phyloP scores from a whole-genome alignment of 2,113 vertebrate genomes.

The Atractosteus spatula region DNA sequence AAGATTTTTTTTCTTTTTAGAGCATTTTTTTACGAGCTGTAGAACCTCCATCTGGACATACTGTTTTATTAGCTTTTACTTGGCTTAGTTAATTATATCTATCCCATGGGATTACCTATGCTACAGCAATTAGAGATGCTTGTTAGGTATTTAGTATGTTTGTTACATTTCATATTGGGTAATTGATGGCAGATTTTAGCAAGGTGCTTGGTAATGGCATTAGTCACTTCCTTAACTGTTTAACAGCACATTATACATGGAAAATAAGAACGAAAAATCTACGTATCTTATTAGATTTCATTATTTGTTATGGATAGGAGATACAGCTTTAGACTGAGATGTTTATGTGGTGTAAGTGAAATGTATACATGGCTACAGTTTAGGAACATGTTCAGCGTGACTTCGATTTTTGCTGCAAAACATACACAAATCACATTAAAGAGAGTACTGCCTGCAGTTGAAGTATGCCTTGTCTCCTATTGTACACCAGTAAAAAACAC shows the following conservation, averaged over 20 bases:
- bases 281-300: slow-evolving; percentile 8
- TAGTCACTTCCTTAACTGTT: slow-evolving; percentile 23
- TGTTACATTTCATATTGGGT: slow-evolving; percentile 30
- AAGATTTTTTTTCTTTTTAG: slow-evolving; percentile 40
- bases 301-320: slow-evolving; percentile 14
- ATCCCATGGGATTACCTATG: slow-evolving; percentile 25
- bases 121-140: slow-evolving; percentile 25
- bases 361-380: no score
- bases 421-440: no score
- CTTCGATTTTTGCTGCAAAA: no score
- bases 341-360: no score
- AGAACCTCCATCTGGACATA: slow-evolving; percentile 34
- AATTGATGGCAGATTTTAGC: slow-evolving; percentile 30
- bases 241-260: slow-evolving; percentile 11
- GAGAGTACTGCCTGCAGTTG: no score
- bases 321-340: no score
- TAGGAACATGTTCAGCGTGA: no score
- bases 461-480: no score
- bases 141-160: slow-evolving; percentile 36
- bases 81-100: slow-evolving; percentile 40
- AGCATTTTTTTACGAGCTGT: slow-evolving; percentile 35
- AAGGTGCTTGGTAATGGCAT: slow-evolving; percentile 15
- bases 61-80: slow-evolving; percentile 44
- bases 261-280: neutral
- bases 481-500: no score